phyloP scores from a whole-genome alignment of 2,888 invertebrate genomes.

The Zaprionus bogoriensis region DNA sequence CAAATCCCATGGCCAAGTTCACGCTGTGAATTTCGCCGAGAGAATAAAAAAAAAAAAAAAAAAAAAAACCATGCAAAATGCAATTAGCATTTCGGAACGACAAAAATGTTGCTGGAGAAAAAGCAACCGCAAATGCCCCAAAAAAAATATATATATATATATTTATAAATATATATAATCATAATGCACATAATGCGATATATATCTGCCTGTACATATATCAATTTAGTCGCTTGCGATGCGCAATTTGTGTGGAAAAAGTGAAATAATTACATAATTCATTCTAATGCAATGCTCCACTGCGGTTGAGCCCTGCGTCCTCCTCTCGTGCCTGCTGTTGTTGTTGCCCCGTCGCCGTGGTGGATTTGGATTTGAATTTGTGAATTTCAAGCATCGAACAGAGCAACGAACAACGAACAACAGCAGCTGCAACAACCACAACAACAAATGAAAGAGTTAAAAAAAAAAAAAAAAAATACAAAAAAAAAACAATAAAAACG shows the following conservation, averaged over 20 bases:
- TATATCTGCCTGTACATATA: conserved; percentile 19
- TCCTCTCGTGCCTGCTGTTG: too few relatives aligned
- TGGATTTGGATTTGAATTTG: conserved; percentile 39
- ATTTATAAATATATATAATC: conserved; percentile 1
- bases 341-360: conserved; percentile 42
- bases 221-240: conserved; percentile 48
- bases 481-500: conserved; percentile 68
- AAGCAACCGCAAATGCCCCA: conserved; percentile 28
- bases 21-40: conserved; percentile 69
- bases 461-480: conserved; percentile 14
- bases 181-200: conserved; percentile 35
- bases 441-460: conserved; percentile 22
- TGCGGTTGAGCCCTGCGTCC: conserved; percentile 67
- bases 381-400: neutral
- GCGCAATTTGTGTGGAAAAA: conserved; percentile 82
- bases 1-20: conserved; percentile 67
- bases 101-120: conserved; percentile 21
- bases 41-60: conserved; percentile 28
- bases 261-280: conserved; percentile 49
- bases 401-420: conserved; percentile 52
- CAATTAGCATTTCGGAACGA: conserved; percentile 47
- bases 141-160: conserved; percentile 2
- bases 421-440: conserved; percentile 51
- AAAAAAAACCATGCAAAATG: too few relatives aligned
- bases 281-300: conserved; percentile 36